These are phyloP conservation scores for Ceyx margarethae DNA, from an alignment of 2,113 vertebrate genomes.

Conservation along the genomic window DNA sequence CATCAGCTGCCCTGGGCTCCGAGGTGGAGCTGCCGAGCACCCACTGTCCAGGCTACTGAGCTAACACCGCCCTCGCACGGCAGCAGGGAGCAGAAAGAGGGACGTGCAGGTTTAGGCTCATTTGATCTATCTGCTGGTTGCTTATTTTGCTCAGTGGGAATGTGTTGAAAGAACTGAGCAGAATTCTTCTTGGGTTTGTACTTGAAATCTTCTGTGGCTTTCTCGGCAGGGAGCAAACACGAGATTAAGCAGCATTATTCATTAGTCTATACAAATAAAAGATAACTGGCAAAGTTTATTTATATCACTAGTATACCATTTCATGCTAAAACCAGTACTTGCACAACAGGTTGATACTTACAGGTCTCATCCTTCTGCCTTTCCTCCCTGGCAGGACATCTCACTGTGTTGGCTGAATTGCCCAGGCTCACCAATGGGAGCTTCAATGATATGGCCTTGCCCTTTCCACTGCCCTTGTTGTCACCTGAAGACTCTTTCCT, in stretches of 20 bases:
- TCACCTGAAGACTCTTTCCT: not conserved
- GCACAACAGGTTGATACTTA: not conserved
- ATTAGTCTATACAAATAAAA: not conserved
- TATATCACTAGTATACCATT: too few species aligned
- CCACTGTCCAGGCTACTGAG: not conserved
- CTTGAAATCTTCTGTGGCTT: not conserved
- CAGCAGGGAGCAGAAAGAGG: not conserved
- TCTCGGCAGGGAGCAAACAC: not conserved
- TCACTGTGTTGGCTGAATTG: not conserved
- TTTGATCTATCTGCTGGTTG: not conserved
- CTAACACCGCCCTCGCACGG: slow-evolving; percentile 59
- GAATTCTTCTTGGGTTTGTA: not conserved
- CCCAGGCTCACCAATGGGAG: not conserved
- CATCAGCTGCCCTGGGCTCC: not conserved
- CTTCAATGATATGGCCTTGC: not conserved
- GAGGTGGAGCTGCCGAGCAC: not conserved
- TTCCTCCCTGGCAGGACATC: not conserved
- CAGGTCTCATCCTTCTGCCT: not conserved
- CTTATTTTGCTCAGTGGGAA: not conserved
- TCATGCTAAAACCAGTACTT: not conserved
- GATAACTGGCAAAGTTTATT: not conserved
- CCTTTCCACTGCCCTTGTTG: not conserved
- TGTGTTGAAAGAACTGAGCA: rapidly evolving
- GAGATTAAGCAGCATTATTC: not conserved
- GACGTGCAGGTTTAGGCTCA: rapidly evolving